Conservation (phyloP, 2,888 invertebrate genomes). For the Stegana nigrithorax region DNA sequence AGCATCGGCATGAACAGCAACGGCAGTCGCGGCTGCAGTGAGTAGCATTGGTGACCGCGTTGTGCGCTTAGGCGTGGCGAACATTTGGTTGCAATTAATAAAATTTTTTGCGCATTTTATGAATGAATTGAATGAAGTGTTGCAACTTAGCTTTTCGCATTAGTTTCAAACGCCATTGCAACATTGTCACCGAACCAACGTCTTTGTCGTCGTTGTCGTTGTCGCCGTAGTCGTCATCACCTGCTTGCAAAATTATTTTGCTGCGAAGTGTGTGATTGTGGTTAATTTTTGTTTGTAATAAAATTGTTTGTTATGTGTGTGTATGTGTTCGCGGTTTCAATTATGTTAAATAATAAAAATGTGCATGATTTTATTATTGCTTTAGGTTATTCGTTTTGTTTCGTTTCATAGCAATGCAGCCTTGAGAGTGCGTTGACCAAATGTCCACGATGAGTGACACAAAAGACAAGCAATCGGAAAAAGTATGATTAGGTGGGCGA, state of each 20-base stretch:
- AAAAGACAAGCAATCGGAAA: background rate
- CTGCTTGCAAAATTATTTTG: constrained; percentile 49
- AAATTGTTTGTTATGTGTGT: constrained; percentile 25
- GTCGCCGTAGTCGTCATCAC: constrained; percentile 22
- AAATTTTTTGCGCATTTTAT: constrained; percentile 43
- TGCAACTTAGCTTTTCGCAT: background rate
- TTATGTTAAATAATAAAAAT: constrained; percentile 53
- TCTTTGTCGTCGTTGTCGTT: constrained; percentile 21
- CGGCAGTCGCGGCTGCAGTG: background rate
- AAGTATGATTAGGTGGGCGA: background rate
- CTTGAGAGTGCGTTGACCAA: constrained; percentile 57
- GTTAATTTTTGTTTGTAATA: constrained; percentile 22
- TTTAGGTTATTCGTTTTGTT: too few relatives aligned
- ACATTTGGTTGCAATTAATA: constrained; percentile 57
- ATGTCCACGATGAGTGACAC: background rate
- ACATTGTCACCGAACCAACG: background rate
- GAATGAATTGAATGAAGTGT: constrained; percentile 39
- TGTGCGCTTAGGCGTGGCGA: constrained; percentile 12
- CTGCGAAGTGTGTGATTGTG: too few relatives aligned
- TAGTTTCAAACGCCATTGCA: background rate
- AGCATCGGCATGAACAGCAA: constrained; percentile 37
- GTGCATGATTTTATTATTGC: constrained; percentile 33
- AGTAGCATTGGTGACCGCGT: too few relatives aligned
- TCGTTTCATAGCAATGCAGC: too few relatives aligned
- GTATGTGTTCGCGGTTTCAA: constrained; percentile 42